Base-by-base conservation (phyloP, 2,113 vertebrate species). In the Polyodon spathula region DNA sequence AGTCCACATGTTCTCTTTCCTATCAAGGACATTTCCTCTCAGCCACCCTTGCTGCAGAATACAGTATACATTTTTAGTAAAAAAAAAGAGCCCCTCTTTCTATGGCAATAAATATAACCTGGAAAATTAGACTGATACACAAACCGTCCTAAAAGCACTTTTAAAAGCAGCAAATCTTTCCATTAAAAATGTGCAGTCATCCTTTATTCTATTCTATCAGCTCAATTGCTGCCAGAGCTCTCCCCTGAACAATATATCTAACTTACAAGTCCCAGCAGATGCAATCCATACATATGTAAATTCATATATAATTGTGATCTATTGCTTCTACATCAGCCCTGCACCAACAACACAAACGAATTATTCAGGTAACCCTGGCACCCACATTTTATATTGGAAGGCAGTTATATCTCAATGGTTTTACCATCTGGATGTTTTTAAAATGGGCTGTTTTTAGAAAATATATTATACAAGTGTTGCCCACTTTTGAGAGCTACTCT, bases 251-350 rank as follows among this genome's bases (percentile, higher is more conserved):
- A 12, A 6, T 11, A 14, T 6, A 50, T 50, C 12, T 50, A 14
- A 50, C 48, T 50, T 11, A 6, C 2, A 2, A 50, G 48, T 14
- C 42, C 11, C 7, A 12, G 7, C 11, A 12, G 11, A 9, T 7
- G 12, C 6, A 50, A 50, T 3, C 48, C 15, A 11, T n/a, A 10
- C 12, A n/a, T 50, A n/a, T 6, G 48, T 12, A 50, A 50, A 50
- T 12, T 50, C 48, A 50, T 50, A 50, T 14, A 50, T 50, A 50
- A 50, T n/a, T 12, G 12, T 50, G 48, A 50, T 50, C 48, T 50
- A 50, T 50, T 10, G 48, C 48, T 50, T n/a, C 12, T n/a, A 14
- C 11, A 50, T 5, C 46, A 14, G 46, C 46, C 46, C n/a, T 50
- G 48, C 48, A 11, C 15, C 48, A 14, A 50, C 48, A 50, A 6